These are phyloP conservation scores for Campodea augens DNA, from an alignment of 1,140 invertebrate species.

Conservation along the genomic window DNA sequence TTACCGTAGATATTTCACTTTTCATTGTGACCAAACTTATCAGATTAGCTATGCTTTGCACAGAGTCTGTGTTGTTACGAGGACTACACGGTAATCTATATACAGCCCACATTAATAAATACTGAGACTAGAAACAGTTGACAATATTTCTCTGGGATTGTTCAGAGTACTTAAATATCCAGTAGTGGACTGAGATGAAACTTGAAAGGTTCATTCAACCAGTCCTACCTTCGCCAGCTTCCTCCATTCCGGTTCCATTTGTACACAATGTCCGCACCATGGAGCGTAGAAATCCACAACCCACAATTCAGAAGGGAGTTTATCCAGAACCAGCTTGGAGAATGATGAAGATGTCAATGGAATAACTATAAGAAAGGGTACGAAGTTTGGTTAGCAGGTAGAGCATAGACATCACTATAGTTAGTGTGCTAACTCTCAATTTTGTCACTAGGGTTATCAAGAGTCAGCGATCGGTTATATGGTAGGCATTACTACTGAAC, in stretches of 20 bases:
- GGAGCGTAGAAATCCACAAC: slow-evolving; percentile 46
- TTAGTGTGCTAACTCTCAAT: no score
- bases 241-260: slow-evolving; percentile 39
- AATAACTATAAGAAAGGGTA: slow-evolving; percentile 28
- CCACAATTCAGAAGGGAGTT: slow-evolving; percentile 32
- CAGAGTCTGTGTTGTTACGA: background rate
- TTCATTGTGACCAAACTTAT: no score
- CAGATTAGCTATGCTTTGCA: background rate
- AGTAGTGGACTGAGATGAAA: slow-evolving; percentile 2
- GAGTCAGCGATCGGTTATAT: no score
- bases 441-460: no score
- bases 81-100: no score
- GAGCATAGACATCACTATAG: slow-evolving; percentile 12
- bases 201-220: no score
- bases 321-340: slow-evolving; percentile 29
- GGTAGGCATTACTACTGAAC: background rate
- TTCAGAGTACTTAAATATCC: background rate
- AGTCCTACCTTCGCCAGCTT: slow-evolving; percentile 26
- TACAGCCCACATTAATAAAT: background rate
- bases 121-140: background rate
- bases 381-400: slow-evolving; percentile 7
- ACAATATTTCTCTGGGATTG: background rate
- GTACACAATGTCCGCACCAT: slow-evolving; percentile 47
- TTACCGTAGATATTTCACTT: no score
- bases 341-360: slow-evolving; percentile 34